Evolutionary conservation across 2,888 invertebrate species (phyloP).

Genomic region (Mythimna lalbum): DNA sequence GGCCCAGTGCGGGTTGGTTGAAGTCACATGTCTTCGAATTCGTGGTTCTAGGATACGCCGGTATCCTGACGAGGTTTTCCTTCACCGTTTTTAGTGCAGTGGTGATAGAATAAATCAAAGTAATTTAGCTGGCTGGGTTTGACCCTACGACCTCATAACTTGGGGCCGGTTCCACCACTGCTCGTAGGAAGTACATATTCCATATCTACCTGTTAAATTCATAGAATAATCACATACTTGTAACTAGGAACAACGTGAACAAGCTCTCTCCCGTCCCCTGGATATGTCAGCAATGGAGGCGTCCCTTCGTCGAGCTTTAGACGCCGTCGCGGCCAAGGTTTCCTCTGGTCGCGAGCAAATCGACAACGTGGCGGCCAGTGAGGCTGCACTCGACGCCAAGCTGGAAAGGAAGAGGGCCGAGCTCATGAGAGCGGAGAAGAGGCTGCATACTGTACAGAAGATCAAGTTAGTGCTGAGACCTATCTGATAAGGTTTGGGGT

Average conservation of each 20-base stretch:
- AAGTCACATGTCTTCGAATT: too few species aligned
- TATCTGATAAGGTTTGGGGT: too few species aligned
- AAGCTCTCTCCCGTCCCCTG: constrained; percentile 95
- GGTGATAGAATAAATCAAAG: too few species aligned
- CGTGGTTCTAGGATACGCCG: too few species aligned
- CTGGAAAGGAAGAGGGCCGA: constrained; percentile 97
- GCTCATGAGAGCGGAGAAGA: constrained; percentile 97
- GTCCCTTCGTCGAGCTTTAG: constrained; percentile 94
- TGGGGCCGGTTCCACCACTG: too few species aligned
- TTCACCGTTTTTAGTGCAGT: too few species aligned
- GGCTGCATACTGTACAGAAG: constrained; percentile 97
- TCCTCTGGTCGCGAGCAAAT: constrained; percentile 94
- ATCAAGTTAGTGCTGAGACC: too few species aligned
- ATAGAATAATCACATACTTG: neutral
- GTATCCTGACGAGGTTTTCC: too few species aligned
- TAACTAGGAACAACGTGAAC: constrained; percentile 92
- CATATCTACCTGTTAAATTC: neutral
- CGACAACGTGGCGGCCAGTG: constrained; percentile 96
- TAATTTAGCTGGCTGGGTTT: too few species aligned
- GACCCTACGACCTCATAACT: too few species aligned
- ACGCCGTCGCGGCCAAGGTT: constrained; percentile 92
- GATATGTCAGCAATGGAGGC: constrained; percentile 96
- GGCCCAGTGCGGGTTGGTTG: too few species aligned
- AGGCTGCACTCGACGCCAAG: constrained; percentile 97
- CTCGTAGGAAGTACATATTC: too few species aligned